Conservation (phyloP, 2,113 vertebrate species). For the Dicaeum eximium region DNA sequence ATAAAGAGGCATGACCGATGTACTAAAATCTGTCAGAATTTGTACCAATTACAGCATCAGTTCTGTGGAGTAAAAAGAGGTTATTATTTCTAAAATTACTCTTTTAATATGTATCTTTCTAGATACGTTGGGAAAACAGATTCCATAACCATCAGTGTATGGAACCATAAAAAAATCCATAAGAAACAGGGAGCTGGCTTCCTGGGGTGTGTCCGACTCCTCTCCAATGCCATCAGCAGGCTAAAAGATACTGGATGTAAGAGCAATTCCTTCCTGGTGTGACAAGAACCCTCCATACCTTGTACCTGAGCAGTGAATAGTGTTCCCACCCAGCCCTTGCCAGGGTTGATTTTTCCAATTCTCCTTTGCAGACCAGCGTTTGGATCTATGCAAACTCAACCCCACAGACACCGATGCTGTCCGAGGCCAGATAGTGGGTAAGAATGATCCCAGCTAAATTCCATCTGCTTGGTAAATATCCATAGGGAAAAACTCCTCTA, state of each 20-base stretch:
- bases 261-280: constrained; percentile 1
- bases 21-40: not conserved
- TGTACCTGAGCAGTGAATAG: not conserved
- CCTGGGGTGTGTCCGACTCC: constrained; percentile 93
- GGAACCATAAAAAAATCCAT: constrained; percentile 99
- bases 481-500: not conserved
- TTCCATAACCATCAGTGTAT: constrained; percentile 97
- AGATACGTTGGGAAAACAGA: constrained; percentile 96
- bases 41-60: not conserved
- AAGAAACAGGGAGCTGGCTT: constrained; percentile 97
- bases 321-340: constrained; percentile 5
- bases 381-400: constrained; percentile 98
- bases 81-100: not conserved
- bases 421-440: constrained; percentile 97
- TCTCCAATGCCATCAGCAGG: constrained; percentile 96
- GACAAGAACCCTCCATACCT: not conserved
- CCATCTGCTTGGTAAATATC: not conserved
- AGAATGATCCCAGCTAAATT: constrained; percentile 61
- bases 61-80: not conserved
- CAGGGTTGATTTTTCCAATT: constrained; percentile 47
- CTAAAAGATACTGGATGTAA: constrained; percentile 98
- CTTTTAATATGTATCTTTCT: constrained; percentile 4
- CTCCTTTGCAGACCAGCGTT: constrained; percentile 90
- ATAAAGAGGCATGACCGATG: not conserved
- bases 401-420: constrained; percentile 95